A percentile compares a stretch with the other conserved stretches of the same genome.
phyloP scores from a whole-genome alignment of 2,888 invertebrate species.

The Dexiosoma caninum region DNA sequence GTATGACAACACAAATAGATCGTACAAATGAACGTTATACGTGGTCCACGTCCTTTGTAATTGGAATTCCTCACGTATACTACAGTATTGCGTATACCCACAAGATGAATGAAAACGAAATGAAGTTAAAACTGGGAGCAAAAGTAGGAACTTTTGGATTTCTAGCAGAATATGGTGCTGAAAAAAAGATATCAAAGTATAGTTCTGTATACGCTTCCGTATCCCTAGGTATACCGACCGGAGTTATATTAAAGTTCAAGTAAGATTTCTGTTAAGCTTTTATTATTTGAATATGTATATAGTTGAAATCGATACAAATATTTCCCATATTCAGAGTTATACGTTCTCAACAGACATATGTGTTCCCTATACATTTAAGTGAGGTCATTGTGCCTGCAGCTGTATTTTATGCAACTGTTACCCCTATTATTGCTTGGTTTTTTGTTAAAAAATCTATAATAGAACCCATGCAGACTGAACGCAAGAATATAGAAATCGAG shows the following conservation, averaged over 20 bases:
- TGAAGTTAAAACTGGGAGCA: conserved; percentile 86
- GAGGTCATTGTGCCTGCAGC: conserved; percentile 94
- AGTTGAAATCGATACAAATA: background rate
- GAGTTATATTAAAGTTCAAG: conserved; percentile 93
- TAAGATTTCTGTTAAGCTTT: conserved; percentile 72
- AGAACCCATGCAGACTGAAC: conserved; percentile 88
- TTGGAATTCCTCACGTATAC: conserved; percentile 90
- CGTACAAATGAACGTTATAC: conserved; percentile 85
- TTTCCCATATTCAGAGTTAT: conserved; percentile 81
- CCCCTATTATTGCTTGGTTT: conserved; percentile 90
- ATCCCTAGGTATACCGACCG: conserved; percentile 89
- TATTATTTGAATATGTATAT: background rate
- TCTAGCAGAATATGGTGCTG: conserved; percentile 92
- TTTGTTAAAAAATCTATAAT: conserved; percentile 90
- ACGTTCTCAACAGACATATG: conserved; percentile 91
- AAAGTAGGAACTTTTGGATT: conserved; percentile 93
- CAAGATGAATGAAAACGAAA: conserved; percentile 87
- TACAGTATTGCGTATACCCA: conserved; percentile 86
- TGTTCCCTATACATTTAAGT: conserved; percentile 93
- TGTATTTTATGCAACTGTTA: conserved; percentile 93
- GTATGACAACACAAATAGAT: conserved; percentile 89
- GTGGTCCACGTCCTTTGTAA: conserved; percentile 85
- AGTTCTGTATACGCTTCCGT: conserved; percentile 92
- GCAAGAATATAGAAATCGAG: conserved; percentile 88
- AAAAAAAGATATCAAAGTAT: conserved; percentile 94